phyloP scores from a whole-genome alignment of 1,140 invertebrate genomes.

The Drosophila yakuba region DNA sequence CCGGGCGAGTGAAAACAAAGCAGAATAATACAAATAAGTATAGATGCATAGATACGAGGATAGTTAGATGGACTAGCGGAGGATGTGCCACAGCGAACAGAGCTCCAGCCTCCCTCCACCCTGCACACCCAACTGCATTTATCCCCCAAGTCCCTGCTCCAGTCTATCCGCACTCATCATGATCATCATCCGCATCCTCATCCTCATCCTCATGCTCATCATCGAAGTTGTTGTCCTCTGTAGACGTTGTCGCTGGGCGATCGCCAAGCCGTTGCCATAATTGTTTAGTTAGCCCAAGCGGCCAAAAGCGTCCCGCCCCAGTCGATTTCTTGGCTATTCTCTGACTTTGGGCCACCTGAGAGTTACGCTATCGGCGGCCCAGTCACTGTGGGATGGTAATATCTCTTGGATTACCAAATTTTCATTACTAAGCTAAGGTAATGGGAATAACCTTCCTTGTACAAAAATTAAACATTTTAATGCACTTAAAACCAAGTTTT shows the following conservation, averaged over 20 bases:
- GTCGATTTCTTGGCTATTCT: conserved; percentile 12
- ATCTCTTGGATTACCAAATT: too few species aligned
- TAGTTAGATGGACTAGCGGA: conserved; percentile 74
- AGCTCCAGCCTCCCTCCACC: background rate
- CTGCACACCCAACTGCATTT: background rate
- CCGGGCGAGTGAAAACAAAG: conserved; percentile 57
- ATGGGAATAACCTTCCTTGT: too few species aligned
- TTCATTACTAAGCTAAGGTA: too few species aligned
- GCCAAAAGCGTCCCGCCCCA: conserved; percentile 51
- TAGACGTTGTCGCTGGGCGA: conserved; percentile 41
- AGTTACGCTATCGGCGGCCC: conserved; percentile 20
- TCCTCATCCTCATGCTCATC: conserved; percentile 10
- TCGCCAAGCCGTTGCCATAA: conserved; percentile 71
- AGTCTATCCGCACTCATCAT: conserved; percentile 41
- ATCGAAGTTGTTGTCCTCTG: conserved; percentile 13
- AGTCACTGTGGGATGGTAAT: conserved; percentile 3
- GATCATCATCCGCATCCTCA: conserved; percentile 18
- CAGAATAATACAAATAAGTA: conserved; percentile 82
- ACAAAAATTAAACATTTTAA: too few species aligned
- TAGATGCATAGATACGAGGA: conserved; percentile 78
- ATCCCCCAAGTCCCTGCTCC: background rate
- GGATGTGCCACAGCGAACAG: conserved; percentile 28
- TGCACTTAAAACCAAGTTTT: too few species aligned
- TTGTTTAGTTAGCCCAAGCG: conserved; percentile 71
- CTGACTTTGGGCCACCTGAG: conserved; percentile 70